Conservation (phyloP, 2,113 vertebrate species). For the Apteryx owenii region DNA sequence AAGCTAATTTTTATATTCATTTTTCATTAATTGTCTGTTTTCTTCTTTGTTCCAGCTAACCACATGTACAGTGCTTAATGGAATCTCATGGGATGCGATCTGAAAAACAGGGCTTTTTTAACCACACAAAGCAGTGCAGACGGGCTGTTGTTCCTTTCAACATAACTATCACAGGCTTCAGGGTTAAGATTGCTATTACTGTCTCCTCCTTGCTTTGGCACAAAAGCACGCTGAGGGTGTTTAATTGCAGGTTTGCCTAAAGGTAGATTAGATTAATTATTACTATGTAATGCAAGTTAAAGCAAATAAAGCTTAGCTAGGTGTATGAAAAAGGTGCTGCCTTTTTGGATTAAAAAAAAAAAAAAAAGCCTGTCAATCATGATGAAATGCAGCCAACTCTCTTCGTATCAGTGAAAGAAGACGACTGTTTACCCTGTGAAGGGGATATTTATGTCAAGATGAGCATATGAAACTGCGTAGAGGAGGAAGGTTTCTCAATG, state of each 20-base stretch:
- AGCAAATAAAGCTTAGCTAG: conserved; percentile 84
- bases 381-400: conserved; percentile 75
- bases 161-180: conserved; percentile 80
- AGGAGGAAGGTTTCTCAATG: conserved; percentile 81
- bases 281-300: conserved; percentile 87
- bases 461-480: conserved; percentile 63
- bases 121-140: conserved; percentile 75
- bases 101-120: conserved; percentile 79
- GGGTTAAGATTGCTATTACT: conserved; percentile 82
- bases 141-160: conserved; percentile 75
- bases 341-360: conserved; percentile 73
- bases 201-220: conserved; percentile 83
- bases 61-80: conserved; percentile 76
- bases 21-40: conserved; percentile 63
- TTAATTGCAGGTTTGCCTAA: conserved; percentile 84
- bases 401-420: conserved; percentile 71
- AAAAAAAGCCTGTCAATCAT: conserved; percentile 74
- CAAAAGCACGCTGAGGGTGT: conserved; percentile 80
- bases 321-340: conserved; percentile 81
- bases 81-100: conserved; percentile 81
- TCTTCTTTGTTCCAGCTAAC: conserved; percentile 90
- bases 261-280: conserved; percentile 87
- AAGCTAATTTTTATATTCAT: conserved; percentile 24
- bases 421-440: conserved; percentile 71
- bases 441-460: conserved; percentile 75